A percentile compares a stretch with the other conserved stretches of the same genome.
These are phyloP conservation scores for Abrostola tripartita DNA, from an alignment of 2,888 invertebrate species.

Conservation along the genomic window DNA sequence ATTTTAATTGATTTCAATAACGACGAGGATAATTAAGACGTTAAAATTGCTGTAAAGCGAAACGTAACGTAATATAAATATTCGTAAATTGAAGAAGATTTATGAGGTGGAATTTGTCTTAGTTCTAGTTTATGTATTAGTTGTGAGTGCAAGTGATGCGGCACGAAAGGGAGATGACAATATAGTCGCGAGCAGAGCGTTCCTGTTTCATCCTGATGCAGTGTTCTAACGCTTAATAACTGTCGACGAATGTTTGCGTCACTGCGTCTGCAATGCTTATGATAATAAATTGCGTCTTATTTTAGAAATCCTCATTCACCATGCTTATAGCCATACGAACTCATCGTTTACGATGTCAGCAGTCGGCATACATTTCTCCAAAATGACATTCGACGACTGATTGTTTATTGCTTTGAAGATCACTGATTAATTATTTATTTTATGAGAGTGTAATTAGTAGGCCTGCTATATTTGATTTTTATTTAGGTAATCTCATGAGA, in stretches of 20 bases:
- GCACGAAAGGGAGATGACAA: slow-evolving; percentile 73
- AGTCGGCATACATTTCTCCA: slow-evolving; percentile 75
- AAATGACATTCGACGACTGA: slow-evolving; percentile 76
- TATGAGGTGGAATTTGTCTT: slow-evolving; percentile 75
- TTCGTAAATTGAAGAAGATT: slow-evolving; percentile 65
- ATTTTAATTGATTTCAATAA: slow-evolving; percentile 47
- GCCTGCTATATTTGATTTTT: too few relatives aligned
- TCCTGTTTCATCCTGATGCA: slow-evolving; percentile 73
- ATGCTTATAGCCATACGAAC: slow-evolving; percentile 73
- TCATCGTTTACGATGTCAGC: slow-evolving; percentile 76
- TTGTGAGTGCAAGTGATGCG: slow-evolving; percentile 69
- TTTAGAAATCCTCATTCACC: slow-evolving; percentile 86
- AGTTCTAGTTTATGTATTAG: slow-evolving; percentile 71
- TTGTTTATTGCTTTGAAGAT: slow-evolving; percentile 62
- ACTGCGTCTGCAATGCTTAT: slow-evolving; percentile 79
- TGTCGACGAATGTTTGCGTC: slow-evolving; percentile 86
- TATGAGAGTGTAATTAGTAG: slow-evolving; percentile 6
- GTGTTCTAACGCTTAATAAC: slow-evolving; percentile 85
- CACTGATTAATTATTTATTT: slow-evolving; percentile 38
- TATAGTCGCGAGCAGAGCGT: slow-evolving; percentile 68
- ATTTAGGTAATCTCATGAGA: too few relatives aligned
- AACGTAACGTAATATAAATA: slow-evolving; percentile 29
- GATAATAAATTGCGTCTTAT: slow-evolving; percentile 86
- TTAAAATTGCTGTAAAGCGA: slow-evolving; percentile 15
- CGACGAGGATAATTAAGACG: slow-evolving; percentile 29